Evolutionary conservation across 2,888 invertebrate genomes (phyloP), one percentile per base, ranked within the genome.

Genomic region (Lissonota sp.): DNA sequence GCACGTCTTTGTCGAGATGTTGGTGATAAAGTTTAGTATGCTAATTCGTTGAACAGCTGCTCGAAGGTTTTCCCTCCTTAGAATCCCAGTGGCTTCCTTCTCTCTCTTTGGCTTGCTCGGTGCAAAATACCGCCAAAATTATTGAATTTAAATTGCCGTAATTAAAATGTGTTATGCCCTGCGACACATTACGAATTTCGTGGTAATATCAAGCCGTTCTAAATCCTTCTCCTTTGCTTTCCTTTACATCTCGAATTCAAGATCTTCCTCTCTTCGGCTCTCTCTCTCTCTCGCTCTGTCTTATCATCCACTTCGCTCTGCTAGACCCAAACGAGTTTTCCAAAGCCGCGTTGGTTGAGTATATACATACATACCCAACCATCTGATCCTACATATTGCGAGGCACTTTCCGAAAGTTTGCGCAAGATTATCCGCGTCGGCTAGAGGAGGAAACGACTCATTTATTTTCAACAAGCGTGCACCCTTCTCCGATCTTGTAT

Each of bases 21-120:
- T 90, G 92, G 92, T 90, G 92, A 92, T 92, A 91, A 92, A 92
- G 92, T 92, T 92, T 92, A 92, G 91, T 92, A 92, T 92, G 92
- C 91, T 92, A 92, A 92, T 92, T 92, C 89, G 87, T 84, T 89
- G 91, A 92, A 91, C 92, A 92, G 92, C 92, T 92, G 92, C 89
- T 88, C 90, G 86, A 26, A 26, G 84, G 84, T 87, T 85, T 86
- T 75, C 79, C 81, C 64, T 44, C 44, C 49, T 10, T 42, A 10
- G 63, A 51, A 44, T 62, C 49, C 12, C 60, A 39, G 57, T 37
- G 37, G 42, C 64, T 64, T 7, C 63, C 51, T 16, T 40, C 62
- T 57, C 62, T 57, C 53, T 57, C 46, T 83, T 83, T 72, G 58
- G 16, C 51, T 51, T n/a, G 37, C 83, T 76, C 78, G 79, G 83